Evolutionary conservation across 2,888 invertebrate genomes (phyloP).

Genomic region (Drosophila acutilabella): DNA sequence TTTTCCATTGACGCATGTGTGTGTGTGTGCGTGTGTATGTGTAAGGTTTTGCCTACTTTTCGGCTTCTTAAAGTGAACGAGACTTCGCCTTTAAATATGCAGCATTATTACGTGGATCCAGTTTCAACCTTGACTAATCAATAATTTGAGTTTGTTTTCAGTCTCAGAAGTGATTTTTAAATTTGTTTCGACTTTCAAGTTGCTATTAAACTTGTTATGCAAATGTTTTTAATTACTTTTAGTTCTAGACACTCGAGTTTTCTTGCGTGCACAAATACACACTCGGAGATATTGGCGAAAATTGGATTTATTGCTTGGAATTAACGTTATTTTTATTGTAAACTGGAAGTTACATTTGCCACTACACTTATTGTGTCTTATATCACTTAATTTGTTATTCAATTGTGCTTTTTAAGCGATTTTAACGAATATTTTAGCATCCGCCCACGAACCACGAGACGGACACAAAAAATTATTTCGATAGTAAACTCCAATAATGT

Average conservation of each 20-base stretch:
- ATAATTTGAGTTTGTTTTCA: slow-evolving; percentile 23
- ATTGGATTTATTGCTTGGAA: slow-evolving; percentile 15
- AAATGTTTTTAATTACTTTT: slow-evolving; percentile 16
- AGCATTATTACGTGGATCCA: slow-evolving; percentile 23
- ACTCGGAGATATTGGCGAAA: slow-evolving; percentile 15
- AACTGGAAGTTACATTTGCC: slow-evolving; percentile 1
- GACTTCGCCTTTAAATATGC: slow-evolving; percentile 50
- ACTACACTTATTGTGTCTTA: not conserved
- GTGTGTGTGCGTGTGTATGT: slow-evolving; percentile 1
- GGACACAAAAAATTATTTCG: slow-evolving; percentile 57
- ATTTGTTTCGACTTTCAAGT: not conserved
- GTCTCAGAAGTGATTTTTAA: not conserved
- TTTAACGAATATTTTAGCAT: slow-evolving; percentile 46
- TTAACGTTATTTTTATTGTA: slow-evolving; percentile 7
- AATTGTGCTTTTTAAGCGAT: slow-evolving; percentile 29
- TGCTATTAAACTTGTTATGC: not conserved
- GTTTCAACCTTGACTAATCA: slow-evolving; percentile 44
- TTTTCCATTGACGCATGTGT: slow-evolving; percentile 57
- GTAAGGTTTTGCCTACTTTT: slow-evolving; percentile 62
- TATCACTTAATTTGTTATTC: slow-evolving; percentile 13
- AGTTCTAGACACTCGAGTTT: slow-evolving; percentile 16
- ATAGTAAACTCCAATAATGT: slow-evolving; percentile 71
- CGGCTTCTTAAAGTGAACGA: slow-evolving; percentile 37
- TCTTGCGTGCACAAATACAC: slow-evolving; percentile 18
- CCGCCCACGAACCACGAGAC: slow-evolving; percentile 51